Evolutionary conservation across 2,113 vertebrate species (phyloP).

Genomic region (Nannospalax galili): DNA sequence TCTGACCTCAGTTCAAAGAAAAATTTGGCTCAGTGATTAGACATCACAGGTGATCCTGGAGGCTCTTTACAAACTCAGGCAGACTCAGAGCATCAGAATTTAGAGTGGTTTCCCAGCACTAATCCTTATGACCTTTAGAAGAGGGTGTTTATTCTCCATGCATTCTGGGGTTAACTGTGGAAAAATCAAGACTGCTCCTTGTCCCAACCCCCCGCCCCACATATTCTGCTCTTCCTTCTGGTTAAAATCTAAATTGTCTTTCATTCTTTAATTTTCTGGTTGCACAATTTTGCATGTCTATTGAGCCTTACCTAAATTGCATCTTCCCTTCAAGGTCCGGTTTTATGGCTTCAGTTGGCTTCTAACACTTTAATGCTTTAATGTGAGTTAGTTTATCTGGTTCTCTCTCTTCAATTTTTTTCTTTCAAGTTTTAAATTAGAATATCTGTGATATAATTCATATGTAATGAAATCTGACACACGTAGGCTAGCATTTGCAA

Average conservation of each 20-base stretch:
- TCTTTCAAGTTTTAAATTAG: conserved; percentile 13
- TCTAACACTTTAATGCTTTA: conserved; percentile 9
- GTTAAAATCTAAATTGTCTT: conserved; percentile 12
- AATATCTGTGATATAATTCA: neutral
- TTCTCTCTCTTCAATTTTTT: neutral
- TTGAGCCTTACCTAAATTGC: neutral
- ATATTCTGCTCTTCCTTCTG: conserved; percentile 15
- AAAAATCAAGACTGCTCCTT: neutral
- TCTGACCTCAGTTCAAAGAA: conserved; percentile 31
- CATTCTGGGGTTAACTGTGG: neutral
- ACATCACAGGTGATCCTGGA: conserved; percentile 22
- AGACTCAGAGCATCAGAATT: neutral
- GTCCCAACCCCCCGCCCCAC: neutral
- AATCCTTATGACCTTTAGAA: conserved; percentile 2
- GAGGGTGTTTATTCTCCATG: neutral
- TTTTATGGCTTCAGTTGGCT: neutral
- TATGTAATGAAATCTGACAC: neutral
- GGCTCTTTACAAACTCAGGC: neutral
- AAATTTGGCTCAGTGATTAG: conserved; percentile 8
- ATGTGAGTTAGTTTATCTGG: conserved; percentile 26
- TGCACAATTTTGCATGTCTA: conserved; percentile 28
- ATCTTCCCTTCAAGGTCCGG: neutral
- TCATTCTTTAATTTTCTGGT: neutral
- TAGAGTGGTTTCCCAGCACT: neutral
- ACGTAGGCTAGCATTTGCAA: neutral